phyloP scores from a whole-genome alignment of 2,797 vertebrate species.

The Poeciliopsis paucimaculata region DNA sequence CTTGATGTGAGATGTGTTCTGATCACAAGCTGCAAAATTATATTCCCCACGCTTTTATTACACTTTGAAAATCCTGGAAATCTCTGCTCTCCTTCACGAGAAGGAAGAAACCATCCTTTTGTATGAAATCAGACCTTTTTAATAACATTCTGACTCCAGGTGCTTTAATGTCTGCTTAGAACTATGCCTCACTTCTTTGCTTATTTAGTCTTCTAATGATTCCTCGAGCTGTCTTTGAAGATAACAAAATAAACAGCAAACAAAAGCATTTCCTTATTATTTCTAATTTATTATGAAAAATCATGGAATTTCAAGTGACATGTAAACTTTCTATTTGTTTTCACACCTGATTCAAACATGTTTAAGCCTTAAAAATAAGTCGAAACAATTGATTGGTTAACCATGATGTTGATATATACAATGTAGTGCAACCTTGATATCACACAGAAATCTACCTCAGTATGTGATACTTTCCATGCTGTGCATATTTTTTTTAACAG shows the following conservation, averaged over 20 bases:
- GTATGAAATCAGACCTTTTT: not conserved
- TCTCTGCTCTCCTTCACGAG: not conserved
- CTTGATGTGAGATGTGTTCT: not conserved
- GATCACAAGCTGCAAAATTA: not conserved
- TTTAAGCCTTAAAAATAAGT: slow-evolving; percentile 7
- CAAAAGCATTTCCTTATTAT: slow-evolving; percentile 18
- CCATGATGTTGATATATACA: slow-evolving; percentile 4
- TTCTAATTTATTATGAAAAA: slow-evolving; percentile 28
- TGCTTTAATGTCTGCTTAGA: slow-evolving; percentile 37
- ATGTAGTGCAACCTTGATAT: slow-evolving; percentile 8
- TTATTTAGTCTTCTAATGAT: slow-evolving; percentile 48
- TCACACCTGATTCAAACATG: not conserved
- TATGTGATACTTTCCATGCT: not conserved
- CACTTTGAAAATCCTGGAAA: not conserved
- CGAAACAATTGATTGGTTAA: slow-evolving; percentile 7
- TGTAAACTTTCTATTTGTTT: slow-evolving; percentile 16
- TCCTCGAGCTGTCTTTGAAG: slow-evolving; percentile 16
- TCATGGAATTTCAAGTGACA: slow-evolving; percentile 7
- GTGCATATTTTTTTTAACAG: slow-evolving; percentile 17
- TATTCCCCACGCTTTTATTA: not conserved
- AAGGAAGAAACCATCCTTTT: not conserved
- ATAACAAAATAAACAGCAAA: slow-evolving; percentile 59
- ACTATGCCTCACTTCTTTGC: slow-evolving; percentile 24
- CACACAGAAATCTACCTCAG: slow-evolving; percentile 1
- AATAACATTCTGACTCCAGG: not conserved